Conservation (phyloP, 1,140 invertebrate genomes). For the Sminthurides bifidus region DNA sequence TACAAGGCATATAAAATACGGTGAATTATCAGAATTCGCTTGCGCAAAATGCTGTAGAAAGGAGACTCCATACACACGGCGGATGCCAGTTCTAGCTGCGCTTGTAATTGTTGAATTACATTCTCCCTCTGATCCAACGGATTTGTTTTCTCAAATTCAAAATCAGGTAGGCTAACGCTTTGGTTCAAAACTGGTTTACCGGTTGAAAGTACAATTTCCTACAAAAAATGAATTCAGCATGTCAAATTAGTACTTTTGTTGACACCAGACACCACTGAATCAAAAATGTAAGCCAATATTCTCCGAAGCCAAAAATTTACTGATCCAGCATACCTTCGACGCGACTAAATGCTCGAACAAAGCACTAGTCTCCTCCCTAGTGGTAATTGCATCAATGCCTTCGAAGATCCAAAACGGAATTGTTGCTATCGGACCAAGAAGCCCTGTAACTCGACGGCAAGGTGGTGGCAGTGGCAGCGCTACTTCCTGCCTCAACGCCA, state of each 20-base stretch:
- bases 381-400: conserved; percentile 45
- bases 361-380: conserved; percentile 41
- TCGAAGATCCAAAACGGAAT: conserved; percentile 44
- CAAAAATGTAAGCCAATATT: background rate
- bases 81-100: conserved; percentile 45
- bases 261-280: background rate
- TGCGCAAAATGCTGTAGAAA: conserved; percentile 44
- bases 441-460: conserved; percentile 20
- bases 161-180: conserved; percentile 39
- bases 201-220: conserved; percentile 37
- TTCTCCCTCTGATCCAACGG: conserved; percentile 44
- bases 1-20: conserved; percentile 48
- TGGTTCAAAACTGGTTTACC: conserved; percentile 40
- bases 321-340: conserved; percentile 39
- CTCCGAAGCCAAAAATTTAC: conserved; percentile 27
- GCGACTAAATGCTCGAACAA: conserved; percentile 46
- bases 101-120: conserved; percentile 41
- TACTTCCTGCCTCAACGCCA: no score
- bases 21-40: conserved; percentile 47
- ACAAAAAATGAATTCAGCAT: conserved; percentile 22
- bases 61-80: conserved; percentile 44
- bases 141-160: conserved; percentile 37
- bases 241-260: background rate
- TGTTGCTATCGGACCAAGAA: conserved; percentile 23
- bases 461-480: no score